Evolutionary conservation across 2,888 invertebrate species (phyloP), one percentile per base, ranked within the genome.

Genomic region (Amblyteles armatorius): DNA sequence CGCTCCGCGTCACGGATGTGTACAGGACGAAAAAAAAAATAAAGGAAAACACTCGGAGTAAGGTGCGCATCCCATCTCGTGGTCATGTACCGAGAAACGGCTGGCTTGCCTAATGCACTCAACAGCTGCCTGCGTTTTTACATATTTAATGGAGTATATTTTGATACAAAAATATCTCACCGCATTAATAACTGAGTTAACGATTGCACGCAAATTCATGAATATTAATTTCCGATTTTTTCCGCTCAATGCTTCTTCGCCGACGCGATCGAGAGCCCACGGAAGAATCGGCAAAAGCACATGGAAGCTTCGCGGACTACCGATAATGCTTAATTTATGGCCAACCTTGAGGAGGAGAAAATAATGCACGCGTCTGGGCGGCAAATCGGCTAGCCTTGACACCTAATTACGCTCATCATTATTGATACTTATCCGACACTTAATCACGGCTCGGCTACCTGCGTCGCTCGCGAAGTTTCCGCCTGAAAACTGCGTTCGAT

Each of bases 391-490:
- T 80, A 73, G 85, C 85, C 82, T 80, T 82, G 85, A 79, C 85
- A 85, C 85, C 85, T 80, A 85, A 85, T 85, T 85, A 85, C 72
- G 85, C 79, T 85, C 85, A 67, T 80, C 73, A 82, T 85, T 82
- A 85, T 82, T 77, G 82, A 85, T 85, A 85, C 85, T 85, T 85
- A 83, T 80, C 60, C 85, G 79, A 82, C 82, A 85, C 79, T 85
- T 85, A 82, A 85, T 85, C 80, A 72, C 73, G 73, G 67, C 69
- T 60, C 52, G 67, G 79, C 82, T 82, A 85, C 82, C 82, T 79
- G 79, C 79, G 40, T 50, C 82, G 16, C 50, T 76, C 67, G 40
- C 73, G 60, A 73, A 79, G 16, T 85, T 77, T 79, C 60, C 63
- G 57, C 80, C 82, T 57, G 68, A 26, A 73, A 79, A 65, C 11